phyloP scores from a whole-genome alignment of 1,140 invertebrate species.

The Hylyphantes graminicola region DNA sequence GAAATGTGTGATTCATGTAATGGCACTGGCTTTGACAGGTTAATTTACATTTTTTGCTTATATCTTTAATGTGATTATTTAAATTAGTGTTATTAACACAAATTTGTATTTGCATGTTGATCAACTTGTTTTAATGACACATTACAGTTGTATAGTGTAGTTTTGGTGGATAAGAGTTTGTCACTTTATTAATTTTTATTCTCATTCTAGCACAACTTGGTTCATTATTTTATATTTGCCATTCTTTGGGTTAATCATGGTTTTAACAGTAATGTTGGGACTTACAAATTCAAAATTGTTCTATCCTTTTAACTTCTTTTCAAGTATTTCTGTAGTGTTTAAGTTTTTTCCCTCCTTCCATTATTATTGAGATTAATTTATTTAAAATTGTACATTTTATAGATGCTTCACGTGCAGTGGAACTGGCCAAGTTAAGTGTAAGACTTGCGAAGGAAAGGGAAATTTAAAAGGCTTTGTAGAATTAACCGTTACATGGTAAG shows the following conservation, averaged over 20 bases:
- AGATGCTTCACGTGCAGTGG: constrained; percentile 69
- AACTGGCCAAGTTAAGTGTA: constrained; percentile 70
- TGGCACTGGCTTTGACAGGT: constrained; percentile 37
- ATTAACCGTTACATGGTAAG: constrained; percentile 69
- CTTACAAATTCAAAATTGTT: neutral
- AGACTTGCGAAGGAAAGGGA: constrained; percentile 69
- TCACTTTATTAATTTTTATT: neutral
- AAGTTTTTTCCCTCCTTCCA: neutral
- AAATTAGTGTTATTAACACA: neutral
- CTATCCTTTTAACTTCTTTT: neutral
- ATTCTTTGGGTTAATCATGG: too few species aligned
- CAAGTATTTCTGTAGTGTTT: neutral
- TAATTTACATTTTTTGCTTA: neutral
- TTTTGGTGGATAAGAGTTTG: neutral
- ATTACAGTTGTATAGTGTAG: neutral
- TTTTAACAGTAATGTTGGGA: neutral
- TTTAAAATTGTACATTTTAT: constrained; percentile 23
- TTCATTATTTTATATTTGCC: too few species aligned
- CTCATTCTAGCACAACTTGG: too few species aligned
- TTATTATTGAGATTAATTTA: neutral
- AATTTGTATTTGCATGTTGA: neutral
- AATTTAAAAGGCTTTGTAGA: constrained; percentile 70
- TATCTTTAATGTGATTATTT: neutral
- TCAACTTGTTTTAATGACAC: neutral
- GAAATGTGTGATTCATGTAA: constrained; percentile 67